Evolutionary conservation across 2,888 invertebrate genomes (phyloP).

Genomic region (Hirtodrosophila alboralis): DNA sequence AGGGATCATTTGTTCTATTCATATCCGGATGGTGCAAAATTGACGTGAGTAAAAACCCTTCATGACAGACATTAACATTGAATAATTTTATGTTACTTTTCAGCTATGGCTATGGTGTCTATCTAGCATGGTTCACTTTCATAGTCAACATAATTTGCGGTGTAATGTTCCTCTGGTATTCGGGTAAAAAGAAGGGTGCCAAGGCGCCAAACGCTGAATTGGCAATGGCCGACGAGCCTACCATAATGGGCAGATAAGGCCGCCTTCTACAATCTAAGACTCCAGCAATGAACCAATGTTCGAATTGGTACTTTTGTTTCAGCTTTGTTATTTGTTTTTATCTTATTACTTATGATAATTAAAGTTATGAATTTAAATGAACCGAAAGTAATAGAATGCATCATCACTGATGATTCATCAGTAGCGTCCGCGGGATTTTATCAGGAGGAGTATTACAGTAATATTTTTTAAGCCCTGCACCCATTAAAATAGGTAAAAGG

Average conservation of each 20-base stretch:
- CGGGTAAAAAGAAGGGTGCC: slow-evolving; percentile 93
- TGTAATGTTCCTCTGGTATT: slow-evolving; percentile 90
- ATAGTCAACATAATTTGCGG: slow-evolving; percentile 88
- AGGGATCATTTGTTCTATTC: slow-evolving; percentile 87
- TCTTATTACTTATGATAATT: no score
- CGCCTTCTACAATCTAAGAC: slow-evolving; percentile 52
- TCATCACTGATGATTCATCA: no score
- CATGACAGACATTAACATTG: no score
- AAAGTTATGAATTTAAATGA: no score
- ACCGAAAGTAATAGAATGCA: no score
- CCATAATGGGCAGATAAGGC: slow-evolving; percentile 88
- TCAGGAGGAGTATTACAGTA: no score
- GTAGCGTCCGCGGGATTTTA: no score
- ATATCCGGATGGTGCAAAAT: slow-evolving; percentile 88
- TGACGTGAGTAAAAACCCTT: slow-evolving; percentile 85
- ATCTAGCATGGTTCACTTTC: slow-evolving; percentile 91
- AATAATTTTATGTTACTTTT: background rate
- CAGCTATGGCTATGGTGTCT: slow-evolving; percentile 89
- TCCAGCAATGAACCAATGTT: slow-evolving; percentile 50
- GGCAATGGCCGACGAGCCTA: slow-evolving; percentile 93
- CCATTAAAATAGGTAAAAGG: no score
- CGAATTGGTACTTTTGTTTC: slow-evolving; percentile 45
- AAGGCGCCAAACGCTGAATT: slow-evolving; percentile 92
- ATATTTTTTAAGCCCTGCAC: no score
- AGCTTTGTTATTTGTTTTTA: slow-evolving; percentile 72